Evolutionary conservation across 2,888 invertebrate species (phyloP).

Genomic region (Euphydryas editha): DNA sequence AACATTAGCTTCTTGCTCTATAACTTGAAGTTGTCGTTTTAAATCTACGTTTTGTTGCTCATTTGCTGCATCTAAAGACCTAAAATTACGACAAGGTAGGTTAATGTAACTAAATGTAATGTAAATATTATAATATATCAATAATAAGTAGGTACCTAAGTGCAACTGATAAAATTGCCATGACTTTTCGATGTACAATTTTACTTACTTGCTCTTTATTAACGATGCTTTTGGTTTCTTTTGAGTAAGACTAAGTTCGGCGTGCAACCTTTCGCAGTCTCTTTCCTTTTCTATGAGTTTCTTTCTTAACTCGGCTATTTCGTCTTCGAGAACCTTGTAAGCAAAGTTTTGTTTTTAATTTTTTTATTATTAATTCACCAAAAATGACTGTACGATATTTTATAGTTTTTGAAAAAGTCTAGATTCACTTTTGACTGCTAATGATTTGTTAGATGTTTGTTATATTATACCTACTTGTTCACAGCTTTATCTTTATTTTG

Average conservation of each 20-base stretch:
- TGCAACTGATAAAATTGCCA: neutral
- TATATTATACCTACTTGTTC: too few species aligned
- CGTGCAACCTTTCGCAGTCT: slow-evolving; percentile 89
- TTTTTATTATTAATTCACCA: neutral
- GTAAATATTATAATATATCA: too few species aligned
- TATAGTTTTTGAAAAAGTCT: neutral
- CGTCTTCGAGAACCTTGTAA: slow-evolving; percentile 86
- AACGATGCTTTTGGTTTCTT: slow-evolving; percentile 85
- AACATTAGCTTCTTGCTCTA: slow-evolving; percentile 90
- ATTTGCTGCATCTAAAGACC: slow-evolving; percentile 82
- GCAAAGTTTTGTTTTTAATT: neutral
- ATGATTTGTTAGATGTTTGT: too few species aligned
- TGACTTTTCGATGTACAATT: neutral
- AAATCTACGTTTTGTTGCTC: slow-evolving; percentile 87
- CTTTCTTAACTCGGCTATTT: slow-evolving; percentile 88
- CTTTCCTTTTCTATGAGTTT: slow-evolving; percentile 92
- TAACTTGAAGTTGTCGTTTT: slow-evolving; percentile 88
- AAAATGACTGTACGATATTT: neutral
- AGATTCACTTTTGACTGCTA: too few species aligned
- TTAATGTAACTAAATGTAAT: neutral
- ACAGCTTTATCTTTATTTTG: too few species aligned
- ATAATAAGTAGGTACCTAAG: too few species aligned
- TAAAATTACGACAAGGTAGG: slow-evolving; percentile 51
- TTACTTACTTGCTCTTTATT: slow-evolving; percentile 85
- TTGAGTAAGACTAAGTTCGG: slow-evolving; percentile 86